phyloP scores from a whole-genome alignment of 2,888 invertebrate genomes.

The Morpho helenor region DNA sequence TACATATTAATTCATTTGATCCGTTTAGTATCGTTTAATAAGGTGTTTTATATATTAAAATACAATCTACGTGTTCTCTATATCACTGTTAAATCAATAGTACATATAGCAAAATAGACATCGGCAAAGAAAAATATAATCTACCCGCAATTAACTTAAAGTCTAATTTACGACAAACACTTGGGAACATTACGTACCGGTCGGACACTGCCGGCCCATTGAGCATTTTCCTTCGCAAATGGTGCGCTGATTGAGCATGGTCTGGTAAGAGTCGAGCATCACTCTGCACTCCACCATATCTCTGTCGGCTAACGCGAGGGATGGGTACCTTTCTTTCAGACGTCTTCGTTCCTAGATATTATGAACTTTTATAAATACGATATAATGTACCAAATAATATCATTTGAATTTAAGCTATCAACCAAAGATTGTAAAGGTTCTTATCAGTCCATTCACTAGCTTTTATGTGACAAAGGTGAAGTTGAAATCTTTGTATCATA shows the following conservation, averaged over 20 bases:
- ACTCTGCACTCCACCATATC: conserved; percentile 88
- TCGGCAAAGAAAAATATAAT: conserved; percentile 11
- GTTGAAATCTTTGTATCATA: too few species aligned
- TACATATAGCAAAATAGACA: conserved; percentile 2
- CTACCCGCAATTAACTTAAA: conserved; percentile 10
- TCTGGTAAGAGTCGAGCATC: conserved; percentile 91
- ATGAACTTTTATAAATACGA: background rate
- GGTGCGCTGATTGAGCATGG: conserved; percentile 86
- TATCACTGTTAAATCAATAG: too few species aligned
- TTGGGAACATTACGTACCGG: conserved; percentile 73
- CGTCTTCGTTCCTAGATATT: conserved; percentile 86
- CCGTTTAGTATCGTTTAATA: too few species aligned
- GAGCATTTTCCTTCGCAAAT: conserved; percentile 93
- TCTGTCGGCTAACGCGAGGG: conserved; percentile 83
- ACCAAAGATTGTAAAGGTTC: too few species aligned
- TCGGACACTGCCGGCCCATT: conserved; percentile 91
- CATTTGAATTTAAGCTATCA: background rate
- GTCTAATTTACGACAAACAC: background rate
- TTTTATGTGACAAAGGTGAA: too few species aligned
- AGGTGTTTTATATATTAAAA: too few species aligned
- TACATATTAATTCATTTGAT: too few species aligned
- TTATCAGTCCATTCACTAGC: too few species aligned
- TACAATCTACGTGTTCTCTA: too few species aligned
- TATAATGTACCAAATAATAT: background rate
- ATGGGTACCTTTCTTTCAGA: conserved; percentile 91